Conservation (phyloP, 1,140 invertebrate species). For the Bilobella aurantiaca region DNA sequence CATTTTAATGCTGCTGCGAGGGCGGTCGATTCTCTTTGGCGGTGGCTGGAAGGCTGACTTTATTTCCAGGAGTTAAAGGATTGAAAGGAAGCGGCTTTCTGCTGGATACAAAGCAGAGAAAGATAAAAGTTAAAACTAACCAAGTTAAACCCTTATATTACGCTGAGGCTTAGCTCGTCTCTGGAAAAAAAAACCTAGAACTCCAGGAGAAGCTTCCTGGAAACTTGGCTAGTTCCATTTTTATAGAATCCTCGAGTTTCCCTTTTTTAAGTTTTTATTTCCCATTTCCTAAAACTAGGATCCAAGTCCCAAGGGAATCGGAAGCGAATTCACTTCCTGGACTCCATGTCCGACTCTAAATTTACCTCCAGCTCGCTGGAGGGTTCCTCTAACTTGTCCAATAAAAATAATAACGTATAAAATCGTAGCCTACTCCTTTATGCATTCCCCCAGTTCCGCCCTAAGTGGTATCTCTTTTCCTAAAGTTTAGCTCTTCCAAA, state of each 20-base stretch:
- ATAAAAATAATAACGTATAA: conserved; percentile 1
- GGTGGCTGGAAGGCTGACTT: no score
- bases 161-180: neutral
- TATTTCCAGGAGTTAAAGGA: no score
- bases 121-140: neutral
- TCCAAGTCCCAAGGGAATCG: neutral
- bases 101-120: conserved; percentile 6
- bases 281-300: neutral
- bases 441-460: neutral
- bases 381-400: neutral
- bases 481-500: no score
- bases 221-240: no score
- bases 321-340: no score
- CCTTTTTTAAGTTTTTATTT: conserved; percentile 4
- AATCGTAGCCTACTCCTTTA: neutral
- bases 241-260: neutral
- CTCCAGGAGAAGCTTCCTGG: neutral
- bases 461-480: no score
- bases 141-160: neutral
- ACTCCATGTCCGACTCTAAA: neutral
- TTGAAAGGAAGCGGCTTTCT: neutral
- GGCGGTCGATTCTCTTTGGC: no score
- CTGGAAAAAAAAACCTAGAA: conserved; percentile 22
- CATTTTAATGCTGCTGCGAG: no score
- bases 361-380: neutral